phyloP scores from a whole-genome alignment of 2,888 invertebrate genomes.

The Amiota communis region DNA sequence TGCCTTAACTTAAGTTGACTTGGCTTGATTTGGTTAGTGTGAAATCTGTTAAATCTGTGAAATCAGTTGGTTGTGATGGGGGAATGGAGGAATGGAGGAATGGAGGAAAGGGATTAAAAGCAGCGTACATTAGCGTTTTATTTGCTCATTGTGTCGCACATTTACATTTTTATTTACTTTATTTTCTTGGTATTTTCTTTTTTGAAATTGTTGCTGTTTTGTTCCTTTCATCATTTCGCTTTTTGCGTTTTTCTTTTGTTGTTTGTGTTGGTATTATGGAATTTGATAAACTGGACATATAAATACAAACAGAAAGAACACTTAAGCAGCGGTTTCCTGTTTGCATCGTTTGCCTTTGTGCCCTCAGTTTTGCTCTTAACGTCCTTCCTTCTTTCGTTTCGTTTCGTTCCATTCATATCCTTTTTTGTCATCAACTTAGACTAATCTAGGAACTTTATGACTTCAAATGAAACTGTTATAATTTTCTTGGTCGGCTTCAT shows the following conservation, averaged over 20 bases:
- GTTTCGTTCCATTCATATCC: constrained; percentile 39
- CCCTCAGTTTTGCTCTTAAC: neutral
- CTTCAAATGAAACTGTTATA: neutral
- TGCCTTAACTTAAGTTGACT: no score
- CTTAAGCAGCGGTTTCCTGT: constrained; percentile 3
- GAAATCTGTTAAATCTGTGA: no score
- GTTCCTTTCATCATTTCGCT: neutral
- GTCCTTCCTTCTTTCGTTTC: neutral
- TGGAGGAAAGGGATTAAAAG: neutral
- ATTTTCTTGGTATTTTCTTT: neutral
- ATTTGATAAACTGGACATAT: no score
- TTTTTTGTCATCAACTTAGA: constrained; percentile 23
- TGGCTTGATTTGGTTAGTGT: no score
- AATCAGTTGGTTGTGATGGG: no score
- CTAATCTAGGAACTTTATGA: constrained; percentile 25
- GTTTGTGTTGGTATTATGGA: no score
- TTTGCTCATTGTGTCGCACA: constrained; percentile 32
- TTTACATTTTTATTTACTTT: constrained; percentile 60
- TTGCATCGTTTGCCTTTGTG: neutral
- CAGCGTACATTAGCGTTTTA: neutral
- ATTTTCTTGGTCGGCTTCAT: constrained; percentile 32
- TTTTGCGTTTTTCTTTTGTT: no score
- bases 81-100: no score
- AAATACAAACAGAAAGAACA: neutral
- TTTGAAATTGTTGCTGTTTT: neutral